These are phyloP conservation scores for Neopipo cinnamomea DNA, from an alignment of 2,113 vertebrate genomes.

Conservation along the genomic window DNA sequence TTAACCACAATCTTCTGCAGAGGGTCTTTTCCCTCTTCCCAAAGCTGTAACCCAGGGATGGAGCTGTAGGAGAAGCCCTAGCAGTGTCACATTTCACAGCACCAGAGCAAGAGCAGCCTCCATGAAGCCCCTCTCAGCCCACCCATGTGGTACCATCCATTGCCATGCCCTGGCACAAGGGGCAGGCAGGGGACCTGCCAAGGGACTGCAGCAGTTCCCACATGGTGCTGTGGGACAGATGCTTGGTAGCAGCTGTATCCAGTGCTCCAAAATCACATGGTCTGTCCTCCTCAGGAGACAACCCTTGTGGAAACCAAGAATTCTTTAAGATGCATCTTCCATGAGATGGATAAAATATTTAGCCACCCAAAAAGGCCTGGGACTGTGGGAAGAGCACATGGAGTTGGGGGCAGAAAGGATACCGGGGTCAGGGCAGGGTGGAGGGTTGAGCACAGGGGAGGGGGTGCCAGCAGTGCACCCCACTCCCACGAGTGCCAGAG, in stretches of 20 bases:
- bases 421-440: fast-evolving
- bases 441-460: background rate
- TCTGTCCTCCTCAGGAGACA: fast-evolving
- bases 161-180: fast-evolving
- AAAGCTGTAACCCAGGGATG: background rate
- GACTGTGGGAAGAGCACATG: background rate
- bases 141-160: fast-evolving
- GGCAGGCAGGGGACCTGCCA: background rate
- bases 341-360: fast-evolving
- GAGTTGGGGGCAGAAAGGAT: background rate
- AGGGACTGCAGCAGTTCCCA: background rate
- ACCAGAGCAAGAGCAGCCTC: background rate
- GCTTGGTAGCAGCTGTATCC: background rate
- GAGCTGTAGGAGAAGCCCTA: background rate
- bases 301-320: background rate
- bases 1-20: background rate
- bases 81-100: background rate
- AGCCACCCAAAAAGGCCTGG: background rate
- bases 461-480: background rate
- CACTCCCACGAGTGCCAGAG: background rate
- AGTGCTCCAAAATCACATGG: fast-evolving
- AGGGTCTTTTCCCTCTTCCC: background rate
- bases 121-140: background rate
- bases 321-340: background rate
- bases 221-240: background rate